Evolutionary conservation across 2,888 invertebrate genomes (phyloP), one percentile per base, ranked within the genome.

Genomic region (Gerris lacustris): DNA sequence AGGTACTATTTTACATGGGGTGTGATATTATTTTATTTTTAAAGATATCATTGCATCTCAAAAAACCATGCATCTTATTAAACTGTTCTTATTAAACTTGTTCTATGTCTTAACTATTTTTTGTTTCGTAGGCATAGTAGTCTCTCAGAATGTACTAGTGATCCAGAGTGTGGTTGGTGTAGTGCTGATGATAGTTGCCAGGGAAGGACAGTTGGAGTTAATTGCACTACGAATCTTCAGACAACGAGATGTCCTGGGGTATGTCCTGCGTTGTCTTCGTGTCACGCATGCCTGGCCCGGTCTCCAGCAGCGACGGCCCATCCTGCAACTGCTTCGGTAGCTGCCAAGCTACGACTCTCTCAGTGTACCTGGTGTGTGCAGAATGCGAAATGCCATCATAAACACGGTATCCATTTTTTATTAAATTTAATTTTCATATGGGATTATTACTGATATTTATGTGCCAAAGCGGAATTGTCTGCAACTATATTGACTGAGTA

Each of bases 121-220:
- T 66, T 45, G n/a, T 6, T 62, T 64, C 86, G 86, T 17, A 84
- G 87, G 45, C 92, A 92, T 78, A 85, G 85, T 75, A 86, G 87
- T 45, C 87, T 91, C 76, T 87, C 88, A 1, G 91, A 91, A 77
- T 94, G 94, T 77, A 86, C 91, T 0, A 90, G 92, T 0, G 94
- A 96, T 81, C 94, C 94, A 0, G 94, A 94, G 80, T 96, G 96
- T 79, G 94, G 94, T 15, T 95, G 94, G 94, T 96, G 96, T 79
- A 91, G 92, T 0, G 88, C 90, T 44, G 90, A 90, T 75, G 88
- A 87, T 74, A 85, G 86, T 73, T 93, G 93, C 78, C 92, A 92
- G 78, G 92, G 92, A 0, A 86, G 93, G 72, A 92, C 92, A 2
- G 87, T 91, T 67, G 92, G 92, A 0, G 90, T 92, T 7, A 94